Base-by-base conservation (phyloP, 2,113 vertebrate species). In the Archocentrus centrarchus region DNA sequence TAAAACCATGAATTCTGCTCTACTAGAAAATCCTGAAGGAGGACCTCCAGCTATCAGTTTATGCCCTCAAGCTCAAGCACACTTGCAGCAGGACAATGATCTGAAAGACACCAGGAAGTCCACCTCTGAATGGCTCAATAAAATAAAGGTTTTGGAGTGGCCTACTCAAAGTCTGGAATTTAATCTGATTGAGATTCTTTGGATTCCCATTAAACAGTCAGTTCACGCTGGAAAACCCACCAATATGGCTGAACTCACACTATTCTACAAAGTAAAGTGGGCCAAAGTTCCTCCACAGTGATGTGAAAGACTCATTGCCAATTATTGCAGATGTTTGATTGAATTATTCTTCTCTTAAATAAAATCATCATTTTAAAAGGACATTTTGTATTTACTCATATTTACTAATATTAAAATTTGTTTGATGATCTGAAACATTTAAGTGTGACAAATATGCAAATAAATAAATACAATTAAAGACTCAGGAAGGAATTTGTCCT, bases 261-360 rank as follows among this genome's bases (percentile, higher is more conserved):
- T 3, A 39, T 39, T 39, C 37, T 39, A 2, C 39, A 41, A 41
- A 41, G 39, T 17, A 24, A 7, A 24, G 39, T 66, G 37, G 11
- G 22, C 59, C n/a, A 0, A 44, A 44, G 44, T 11, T 47, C 0
- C 39, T 0, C 64, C 64, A 47, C 8, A 68, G 15, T 7, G 9
- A 68, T 68, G 47, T 68, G 15, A 68, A 0, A 68, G 2, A 6
- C 41, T 30, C 41, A 50, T 18, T 68, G 22, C 3, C 64, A 70
- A 41, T 11, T 70, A 30, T 70, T 44, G 47, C 22, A 50, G 47
- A 18, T 6, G 35, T 6, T 35, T 35, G 35, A 35, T 35, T 35
- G 35, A 35, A 7, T 47, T 35, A 7, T 47, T 35, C 6, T 2
- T 68, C 13, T 13, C 41, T 70, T 20, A 18, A 30, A 20, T 50